These are phyloP conservation scores for Mustela nigripes DNA, from an alignment of 2,113 vertebrate genomes.

Conservation along the genomic window DNA sequence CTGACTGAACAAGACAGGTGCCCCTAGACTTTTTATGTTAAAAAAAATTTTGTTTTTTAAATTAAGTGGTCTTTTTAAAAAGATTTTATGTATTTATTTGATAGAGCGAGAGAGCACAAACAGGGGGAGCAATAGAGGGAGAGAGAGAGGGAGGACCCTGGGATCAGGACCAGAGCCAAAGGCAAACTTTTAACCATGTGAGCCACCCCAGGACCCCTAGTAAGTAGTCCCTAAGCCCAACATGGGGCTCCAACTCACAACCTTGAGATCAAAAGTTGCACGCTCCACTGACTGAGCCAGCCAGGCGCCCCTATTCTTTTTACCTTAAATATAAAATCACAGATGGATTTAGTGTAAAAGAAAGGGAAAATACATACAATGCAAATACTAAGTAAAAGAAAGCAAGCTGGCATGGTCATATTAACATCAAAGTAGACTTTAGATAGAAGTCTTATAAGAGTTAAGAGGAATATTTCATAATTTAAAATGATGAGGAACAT, in stretches of 20 bases:
- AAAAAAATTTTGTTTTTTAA: not conserved
- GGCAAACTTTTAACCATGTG: no score
- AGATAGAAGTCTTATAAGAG: not conserved
- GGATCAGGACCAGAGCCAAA: no score
- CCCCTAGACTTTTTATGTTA: not conserved
- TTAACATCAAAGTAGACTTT: not conserved
- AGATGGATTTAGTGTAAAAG: not conserved
- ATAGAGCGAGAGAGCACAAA: no score
- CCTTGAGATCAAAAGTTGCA: not conserved
- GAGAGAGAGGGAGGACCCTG: no score
- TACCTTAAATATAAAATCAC: not conserved
- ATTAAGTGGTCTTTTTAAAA: no score
- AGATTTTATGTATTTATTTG: no score
- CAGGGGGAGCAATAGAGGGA: no score
- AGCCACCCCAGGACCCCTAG: no score
- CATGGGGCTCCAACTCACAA: not conserved
- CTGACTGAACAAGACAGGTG: not conserved
- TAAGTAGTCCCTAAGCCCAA: not conserved
- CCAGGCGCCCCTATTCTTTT: not conserved
- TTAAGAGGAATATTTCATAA: not conserved
- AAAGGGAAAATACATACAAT: not conserved
- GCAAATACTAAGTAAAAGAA: not conserved
- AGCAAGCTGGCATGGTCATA: not conserved
- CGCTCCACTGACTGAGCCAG: not conserved
- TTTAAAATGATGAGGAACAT: not conserved